Evolutionary conservation across 2,888 invertebrate species (phyloP).

Genomic region (Temnothorax rugatulus): DNA sequence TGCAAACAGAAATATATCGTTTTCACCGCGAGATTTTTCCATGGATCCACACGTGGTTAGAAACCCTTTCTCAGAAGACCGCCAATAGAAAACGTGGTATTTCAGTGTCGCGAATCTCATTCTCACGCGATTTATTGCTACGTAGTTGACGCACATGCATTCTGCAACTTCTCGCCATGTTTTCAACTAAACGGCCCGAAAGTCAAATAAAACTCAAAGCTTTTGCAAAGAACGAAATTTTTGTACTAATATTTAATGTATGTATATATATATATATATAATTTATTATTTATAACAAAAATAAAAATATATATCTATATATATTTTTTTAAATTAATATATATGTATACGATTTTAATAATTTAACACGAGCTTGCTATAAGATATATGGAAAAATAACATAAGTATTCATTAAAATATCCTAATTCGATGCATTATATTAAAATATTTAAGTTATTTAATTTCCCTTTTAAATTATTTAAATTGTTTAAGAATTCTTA

Average conservation of each 20-base stretch:
- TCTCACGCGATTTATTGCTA: conserved; percentile 19
- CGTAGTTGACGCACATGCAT: background rate
- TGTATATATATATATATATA: no score
- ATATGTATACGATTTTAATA: background rate
- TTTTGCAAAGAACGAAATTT: background rate
- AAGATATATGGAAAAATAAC: background rate
- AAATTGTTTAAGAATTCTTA: conserved; percentile 7
- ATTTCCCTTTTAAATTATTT: background rate
- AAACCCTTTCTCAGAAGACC: conserved; percentile 60
- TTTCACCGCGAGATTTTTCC: conserved; percentile 64
- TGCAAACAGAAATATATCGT: conserved; percentile 48
- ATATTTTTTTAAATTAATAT: background rate
- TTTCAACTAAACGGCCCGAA: background rate
- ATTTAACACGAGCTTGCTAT: background rate
- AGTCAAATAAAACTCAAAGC: background rate
- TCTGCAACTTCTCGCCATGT: background rate
- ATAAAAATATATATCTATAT: background rate
- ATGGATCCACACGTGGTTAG: conserved; percentile 51
- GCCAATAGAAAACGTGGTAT: conserved; percentile 65
- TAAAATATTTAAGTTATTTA: background rate
- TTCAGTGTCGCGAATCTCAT: conserved; percentile 41
- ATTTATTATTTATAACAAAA: background rate
- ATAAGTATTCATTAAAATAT: background rate
- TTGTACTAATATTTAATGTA: background rate
- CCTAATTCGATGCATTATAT: background rate